phyloP scores from a whole-genome alignment of 2,888 invertebrate species.

The Drosophila colorata region DNA sequence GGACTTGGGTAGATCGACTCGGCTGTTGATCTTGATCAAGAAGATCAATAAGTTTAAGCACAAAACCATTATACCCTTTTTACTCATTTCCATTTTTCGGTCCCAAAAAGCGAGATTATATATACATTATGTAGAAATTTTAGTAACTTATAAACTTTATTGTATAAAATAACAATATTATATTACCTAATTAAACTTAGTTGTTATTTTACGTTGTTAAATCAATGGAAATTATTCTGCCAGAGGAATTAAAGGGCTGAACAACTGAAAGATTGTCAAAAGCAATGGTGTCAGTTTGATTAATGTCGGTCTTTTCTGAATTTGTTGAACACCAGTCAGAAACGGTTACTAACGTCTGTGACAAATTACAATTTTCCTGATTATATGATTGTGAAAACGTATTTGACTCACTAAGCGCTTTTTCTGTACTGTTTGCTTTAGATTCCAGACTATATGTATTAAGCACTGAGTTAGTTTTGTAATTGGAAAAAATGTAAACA shows the following conservation, averaged over 20 bases:
- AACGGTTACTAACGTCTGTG: slow-evolving; percentile 65
- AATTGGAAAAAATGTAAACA: slow-evolving; percentile 84
- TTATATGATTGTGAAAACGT: slow-evolving; percentile 67
- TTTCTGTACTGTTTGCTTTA: slow-evolving; percentile 51
- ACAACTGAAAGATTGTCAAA: slow-evolving; percentile 71
- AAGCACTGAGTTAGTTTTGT: slow-evolving; percentile 77
- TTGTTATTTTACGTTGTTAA: slow-evolving; percentile 80
- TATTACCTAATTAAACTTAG: slow-evolving; percentile 39
- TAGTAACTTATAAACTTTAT: slow-evolving; percentile 48
- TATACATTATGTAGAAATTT: no score
- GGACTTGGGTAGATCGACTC: no score
- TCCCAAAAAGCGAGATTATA: no score
- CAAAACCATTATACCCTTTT: no score
- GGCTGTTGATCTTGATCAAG: no score
- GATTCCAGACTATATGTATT: slow-evolving; percentile 61
- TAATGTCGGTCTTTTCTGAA: slow-evolving; percentile 61
- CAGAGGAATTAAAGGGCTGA: slow-evolving; percentile 72
- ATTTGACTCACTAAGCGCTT: slow-evolving; percentile 53
- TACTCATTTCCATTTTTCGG: no score
- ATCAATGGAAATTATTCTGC: slow-evolving; percentile 83
- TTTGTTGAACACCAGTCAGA: slow-evolving; percentile 68
- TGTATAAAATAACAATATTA: slow-evolving; percentile 72
- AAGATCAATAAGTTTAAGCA: no score
- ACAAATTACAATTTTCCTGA: slow-evolving; percentile 79
- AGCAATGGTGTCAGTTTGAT: slow-evolving; percentile 51